Conservation (phyloP, 2,797 vertebrate species). For the Pempheris klunzingeri region DNA sequence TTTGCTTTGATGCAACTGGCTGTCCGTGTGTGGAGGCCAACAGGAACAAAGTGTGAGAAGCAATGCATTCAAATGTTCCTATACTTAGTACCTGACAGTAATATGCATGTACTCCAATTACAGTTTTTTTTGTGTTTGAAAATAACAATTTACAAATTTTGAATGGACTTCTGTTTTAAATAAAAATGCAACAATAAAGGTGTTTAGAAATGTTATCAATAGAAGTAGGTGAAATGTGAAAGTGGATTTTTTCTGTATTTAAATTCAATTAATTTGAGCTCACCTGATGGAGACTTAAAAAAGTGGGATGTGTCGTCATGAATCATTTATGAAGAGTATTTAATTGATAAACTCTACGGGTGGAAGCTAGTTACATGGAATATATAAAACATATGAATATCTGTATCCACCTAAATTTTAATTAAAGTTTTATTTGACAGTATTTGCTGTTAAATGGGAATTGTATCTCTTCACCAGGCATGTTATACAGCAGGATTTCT, state of each 20-base stretch:
- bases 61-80: slow-evolving; percentile 19
- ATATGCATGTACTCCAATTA: slow-evolving; percentile 16
- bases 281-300: not conserved
- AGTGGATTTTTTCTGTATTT: not conserved
- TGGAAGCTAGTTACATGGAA: not conserved
- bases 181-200: not conserved
- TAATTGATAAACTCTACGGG: not conserved
- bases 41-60: slow-evolving; percentile 12
- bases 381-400: not conserved
- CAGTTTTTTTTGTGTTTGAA: slow-evolving; percentile 7
- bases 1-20: slow-evolving; percentile 32
- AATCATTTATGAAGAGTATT: not conserved
- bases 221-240: not conserved
- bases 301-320: not conserved
- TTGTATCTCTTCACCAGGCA: not conserved
- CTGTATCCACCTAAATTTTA: not conserved
- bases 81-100: slow-evolving; percentile 4
- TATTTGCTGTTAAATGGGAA: not conserved
- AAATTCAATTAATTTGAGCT: not conserved
- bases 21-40: slow-evolving; percentile 10
- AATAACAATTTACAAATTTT: not conserved
- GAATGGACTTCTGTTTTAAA: not conserved
- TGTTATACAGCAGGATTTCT: not conserved
- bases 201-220: not conserved
- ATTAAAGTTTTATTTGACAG: not conserved